phyloP scores from a whole-genome alignment of 2,113 vertebrate genomes.

The Dascyllus trimaculatus region DNA sequence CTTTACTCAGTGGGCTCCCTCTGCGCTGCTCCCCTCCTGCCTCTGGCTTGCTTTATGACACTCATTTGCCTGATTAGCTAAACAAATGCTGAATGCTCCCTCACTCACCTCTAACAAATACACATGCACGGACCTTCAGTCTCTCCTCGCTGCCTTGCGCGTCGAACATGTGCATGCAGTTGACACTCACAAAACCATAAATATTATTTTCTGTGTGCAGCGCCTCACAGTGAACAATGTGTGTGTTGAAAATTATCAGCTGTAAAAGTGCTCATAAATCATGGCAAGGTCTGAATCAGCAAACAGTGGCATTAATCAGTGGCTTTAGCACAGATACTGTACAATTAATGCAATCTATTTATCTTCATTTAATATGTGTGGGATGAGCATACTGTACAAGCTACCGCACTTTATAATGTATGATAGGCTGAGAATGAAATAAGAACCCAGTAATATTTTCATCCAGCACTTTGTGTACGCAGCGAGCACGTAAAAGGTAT shows the following conservation, averaged over 20 bases:
- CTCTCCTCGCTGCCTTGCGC: background rate
- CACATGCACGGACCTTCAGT: conserved; percentile 21
- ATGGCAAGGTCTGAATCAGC: conserved; percentile 68
- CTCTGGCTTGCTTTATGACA: conserved; percentile 67
- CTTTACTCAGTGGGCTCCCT: conserved; percentile 32
- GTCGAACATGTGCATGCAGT: background rate
- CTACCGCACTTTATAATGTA: conserved; percentile 31
- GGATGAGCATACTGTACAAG: conserved; percentile 42
- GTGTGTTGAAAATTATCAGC: conserved; percentile 66
- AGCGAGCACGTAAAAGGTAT: conserved; percentile 45
- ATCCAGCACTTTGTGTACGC: conserved; percentile 24
- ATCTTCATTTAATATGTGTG: conserved; percentile 70
- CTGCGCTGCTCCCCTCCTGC: conserved; percentile 29
- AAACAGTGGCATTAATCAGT: conserved; percentile 77
- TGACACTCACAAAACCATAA: background rate
- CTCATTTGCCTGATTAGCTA: conserved; percentile 82
- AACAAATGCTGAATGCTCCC: conserved; percentile 68
- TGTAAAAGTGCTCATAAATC: conserved; percentile 79
- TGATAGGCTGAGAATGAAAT: conserved; percentile 25
- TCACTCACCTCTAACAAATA: conserved; percentile 51
- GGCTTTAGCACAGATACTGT: conserved; percentile 66
- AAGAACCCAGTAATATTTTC: conserved; percentile 44
- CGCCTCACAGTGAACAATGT: conserved; percentile 58
- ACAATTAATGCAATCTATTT: conserved; percentile 78
- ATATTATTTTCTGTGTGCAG: conserved; percentile 10